Evolutionary conservation across 2,797 vertebrate genomes (phyloP).

Genomic region (Pyrocephalus nanus): DNA sequence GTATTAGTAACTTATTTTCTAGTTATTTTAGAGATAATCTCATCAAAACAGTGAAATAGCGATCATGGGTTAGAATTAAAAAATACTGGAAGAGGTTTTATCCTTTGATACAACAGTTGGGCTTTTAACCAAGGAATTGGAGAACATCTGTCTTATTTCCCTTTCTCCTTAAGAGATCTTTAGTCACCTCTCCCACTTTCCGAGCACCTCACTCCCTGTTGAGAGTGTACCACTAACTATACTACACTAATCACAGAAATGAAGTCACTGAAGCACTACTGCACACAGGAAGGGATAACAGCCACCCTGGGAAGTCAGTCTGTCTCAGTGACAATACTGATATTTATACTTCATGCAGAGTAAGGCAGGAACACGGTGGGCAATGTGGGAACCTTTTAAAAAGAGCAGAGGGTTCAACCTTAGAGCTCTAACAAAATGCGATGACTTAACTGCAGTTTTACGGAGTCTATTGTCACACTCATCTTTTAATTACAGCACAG

Average conservation of each 20-base stretch:
- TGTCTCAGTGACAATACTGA: neutral
- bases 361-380: neutral
- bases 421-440: accelerated
- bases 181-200: neutral
- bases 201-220: neutral
- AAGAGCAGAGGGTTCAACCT: neutral
- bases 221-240: neutral
- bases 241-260: neutral
- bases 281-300: neutral
- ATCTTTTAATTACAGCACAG: neutral
- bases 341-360: neutral
- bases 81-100: neutral
- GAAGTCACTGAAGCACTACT: accelerated
- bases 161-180: neutral
- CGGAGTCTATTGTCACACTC: neutral
- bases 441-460: neutral
- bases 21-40: neutral
- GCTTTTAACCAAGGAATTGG: neutral
- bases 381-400: neutral
- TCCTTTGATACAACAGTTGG: neutral
- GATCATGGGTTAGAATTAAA: neutral
- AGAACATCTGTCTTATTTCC: neutral
- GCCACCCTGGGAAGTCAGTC: neutral
- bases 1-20: neutral
- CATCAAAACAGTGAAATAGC: neutral